phyloP scores from a whole-genome alignment of 2,888 invertebrate genomes.

The Trichogramma evanescens region DNA sequence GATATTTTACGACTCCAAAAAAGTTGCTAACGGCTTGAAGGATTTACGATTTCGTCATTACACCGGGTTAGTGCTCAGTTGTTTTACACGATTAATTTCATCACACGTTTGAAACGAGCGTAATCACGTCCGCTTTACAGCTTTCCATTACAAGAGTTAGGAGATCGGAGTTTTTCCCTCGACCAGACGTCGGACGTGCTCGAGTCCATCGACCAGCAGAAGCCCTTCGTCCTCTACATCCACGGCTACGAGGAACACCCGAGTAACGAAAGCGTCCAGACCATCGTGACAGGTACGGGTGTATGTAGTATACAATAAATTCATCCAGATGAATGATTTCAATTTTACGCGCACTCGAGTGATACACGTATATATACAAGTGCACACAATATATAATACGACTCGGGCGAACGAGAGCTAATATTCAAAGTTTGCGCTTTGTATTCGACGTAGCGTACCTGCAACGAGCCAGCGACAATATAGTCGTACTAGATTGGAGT shows the following conservation, averaged over 20 bases:
- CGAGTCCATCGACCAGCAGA: slow-evolving; percentile 19
- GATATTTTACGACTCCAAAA: too few relatives aligned
- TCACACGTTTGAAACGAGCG: too few relatives aligned
- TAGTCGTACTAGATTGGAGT: slow-evolving; percentile 35
- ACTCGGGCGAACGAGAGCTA: background rate
- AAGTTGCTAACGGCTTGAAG: too few relatives aligned
- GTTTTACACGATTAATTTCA: too few relatives aligned
- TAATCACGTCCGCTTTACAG: too few relatives aligned
- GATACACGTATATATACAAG: background rate
- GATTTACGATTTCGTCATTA: too few relatives aligned
- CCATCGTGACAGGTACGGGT: slow-evolving; percentile 26
- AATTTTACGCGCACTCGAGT: background rate
- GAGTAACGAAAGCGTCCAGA: slow-evolving; percentile 26
- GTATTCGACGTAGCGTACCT: slow-evolving; percentile 28
- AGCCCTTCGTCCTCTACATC: slow-evolving; percentile 27
- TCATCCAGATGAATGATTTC: background rate
- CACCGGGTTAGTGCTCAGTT: too few relatives aligned
- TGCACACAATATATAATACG: too few relatives aligned
- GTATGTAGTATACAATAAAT: background rate
- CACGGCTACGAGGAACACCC: slow-evolving; percentile 29
- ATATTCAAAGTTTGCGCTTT: background rate
- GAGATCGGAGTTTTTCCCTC: too few relatives aligned
- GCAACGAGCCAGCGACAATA: slow-evolving; percentile 28
- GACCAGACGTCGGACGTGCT: slow-evolving; percentile 16
- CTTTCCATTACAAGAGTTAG: too few relatives aligned